Percentiles rank a stretch among this genome's conserved stretches.
phyloP scores from a whole-genome alignment of 2,888 invertebrate genomes.

The Papilio protenor region DNA sequence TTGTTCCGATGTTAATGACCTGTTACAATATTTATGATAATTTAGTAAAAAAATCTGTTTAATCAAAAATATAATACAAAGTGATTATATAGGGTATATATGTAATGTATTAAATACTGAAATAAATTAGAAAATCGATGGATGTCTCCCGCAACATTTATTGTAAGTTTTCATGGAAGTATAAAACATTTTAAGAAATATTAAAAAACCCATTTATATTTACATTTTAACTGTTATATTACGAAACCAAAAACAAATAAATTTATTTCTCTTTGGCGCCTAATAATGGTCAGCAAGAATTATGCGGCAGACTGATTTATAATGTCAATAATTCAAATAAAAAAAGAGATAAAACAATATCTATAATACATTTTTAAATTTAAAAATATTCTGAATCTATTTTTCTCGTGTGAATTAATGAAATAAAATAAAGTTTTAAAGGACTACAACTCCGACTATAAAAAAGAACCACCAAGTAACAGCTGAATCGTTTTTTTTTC shows the following conservation, averaged over 20 bases:
- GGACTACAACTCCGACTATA: background rate
- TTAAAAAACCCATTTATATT: background rate
- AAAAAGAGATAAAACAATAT: background rate
- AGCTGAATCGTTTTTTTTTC: slow-evolving; percentile 3
- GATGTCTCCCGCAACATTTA: slow-evolving; percentile 25
- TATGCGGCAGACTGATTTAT: slow-evolving; percentile 28
- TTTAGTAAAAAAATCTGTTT: too few relatives aligned
- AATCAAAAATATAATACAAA: background rate
- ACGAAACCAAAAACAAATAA: background rate
- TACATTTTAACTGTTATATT: slow-evolving; percentile 8
- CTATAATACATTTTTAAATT: background rate
- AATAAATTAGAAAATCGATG: background rate
- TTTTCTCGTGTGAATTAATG: background rate
- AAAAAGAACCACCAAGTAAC: background rate
- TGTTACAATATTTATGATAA: background rate
- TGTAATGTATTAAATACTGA: background rate
- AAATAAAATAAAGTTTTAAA: background rate
- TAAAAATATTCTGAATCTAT: background rate
- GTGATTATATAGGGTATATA: too few relatives aligned
- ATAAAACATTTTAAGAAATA: background rate
- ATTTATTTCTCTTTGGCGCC: slow-evolving; percentile 26
- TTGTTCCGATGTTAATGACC: background rate
- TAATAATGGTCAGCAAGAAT: slow-evolving; percentile 11
- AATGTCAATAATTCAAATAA: background rate
- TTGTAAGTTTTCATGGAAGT: slow-evolving; percentile 29